Percentiles rank a stretch among this genome's conserved stretches.
phyloP scores from a whole-genome alignment of 92 coral and sea anemone genomes.

The Isaurus tuberculatus region DNA sequence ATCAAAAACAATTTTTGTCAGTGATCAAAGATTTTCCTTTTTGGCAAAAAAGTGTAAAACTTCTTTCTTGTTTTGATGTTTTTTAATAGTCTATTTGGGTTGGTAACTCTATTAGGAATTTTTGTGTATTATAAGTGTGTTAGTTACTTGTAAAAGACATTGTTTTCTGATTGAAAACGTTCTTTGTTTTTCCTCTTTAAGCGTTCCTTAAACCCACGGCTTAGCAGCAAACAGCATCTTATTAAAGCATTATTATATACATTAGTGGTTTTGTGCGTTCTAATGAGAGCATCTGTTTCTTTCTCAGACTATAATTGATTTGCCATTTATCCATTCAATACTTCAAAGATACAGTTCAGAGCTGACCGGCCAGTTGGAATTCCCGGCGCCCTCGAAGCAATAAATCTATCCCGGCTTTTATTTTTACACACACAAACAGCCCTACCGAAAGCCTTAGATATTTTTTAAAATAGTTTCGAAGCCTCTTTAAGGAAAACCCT shows the following conservation, averaged over 20 bases:
- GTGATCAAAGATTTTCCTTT: slow-evolving; percentile 5
- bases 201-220: slow-evolving; percentile 58
- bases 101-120: slow-evolving; percentile 39
- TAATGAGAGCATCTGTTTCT: slow-evolving; percentile 77
- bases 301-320: slow-evolving; percentile 93
- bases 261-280: slow-evolving; percentile 70
- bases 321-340: slow-evolving; percentile 80
- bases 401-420: slow-evolving; percentile 9
- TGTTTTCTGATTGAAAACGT: slow-evolving; percentile 16
- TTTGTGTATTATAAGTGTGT: slow-evolving; percentile 36
- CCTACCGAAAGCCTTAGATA: background rate
- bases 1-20: slow-evolving; percentile 7
- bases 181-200: slow-evolving; percentile 39
- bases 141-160: slow-evolving; percentile 8
- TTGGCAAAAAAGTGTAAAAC: slow-evolving; percentile 16
- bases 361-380: background rate
- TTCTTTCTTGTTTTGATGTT: slow-evolving; percentile 1
- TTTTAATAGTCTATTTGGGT: slow-evolving; percentile 21
- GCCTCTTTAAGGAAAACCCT: background rate
- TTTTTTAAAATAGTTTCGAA: background rate
- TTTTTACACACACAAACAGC: background rate
- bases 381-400: slow-evolving; percentile 83
- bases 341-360: slow-evolving; percentile 68
- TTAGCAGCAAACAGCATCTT: slow-evolving; percentile 66
- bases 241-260: slow-evolving; percentile 80